Evolutionary conservation across 2,797 vertebrate species (phyloP), one percentile per base, ranked within the genome.

Genomic region (Argyrosomus regius): DNA sequence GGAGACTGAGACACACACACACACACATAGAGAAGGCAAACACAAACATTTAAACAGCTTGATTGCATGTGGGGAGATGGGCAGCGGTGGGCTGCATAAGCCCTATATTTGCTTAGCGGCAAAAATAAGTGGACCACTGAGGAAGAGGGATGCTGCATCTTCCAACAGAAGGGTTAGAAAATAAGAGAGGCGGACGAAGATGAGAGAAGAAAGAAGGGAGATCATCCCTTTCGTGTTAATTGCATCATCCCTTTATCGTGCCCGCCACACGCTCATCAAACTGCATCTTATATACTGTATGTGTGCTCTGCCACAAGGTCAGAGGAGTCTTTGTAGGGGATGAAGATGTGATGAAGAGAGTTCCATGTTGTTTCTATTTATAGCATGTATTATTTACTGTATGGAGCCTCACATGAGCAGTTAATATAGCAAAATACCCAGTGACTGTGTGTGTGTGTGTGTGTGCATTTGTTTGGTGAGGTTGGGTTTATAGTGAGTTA

Each of bases 11-110:
- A 70, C 70, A 70, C 53, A 71, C 35, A 65, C 86, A 82, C 75
- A 56, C 80, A 66, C 81, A 78, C 75, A 76, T 2, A 9, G 8
- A 39, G 35, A 39, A 39, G 80, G 87, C 83, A 75, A 92, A 87
- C 87, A 91, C 90, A 93, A 94, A 94, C 92, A 93, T 92, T 90
- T 89, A 92, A 92, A 94, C 86, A 91, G 90, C 91, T 88, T 89
- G 91, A 92, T 89, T 88, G 89, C 81, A 66, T 52, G 72, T 59
- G 72, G 49, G 82, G 73, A 76, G 81, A 57, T 16, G 66, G 46
- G 58, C 68, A 56, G 39, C 6, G 66, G 73, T 35, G 84, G 83
- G 78, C n/a, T 64, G 72, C 79, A 62, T 84, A 89, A 87, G 83
- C 79, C 64, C 48, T 13, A 20, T 78, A 72, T 91, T 92, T 91